These are phyloP conservation scores for Creontiades dilutus DNA, from an alignment of 2,888 invertebrate genomes.

Conservation along the genomic window DNA sequence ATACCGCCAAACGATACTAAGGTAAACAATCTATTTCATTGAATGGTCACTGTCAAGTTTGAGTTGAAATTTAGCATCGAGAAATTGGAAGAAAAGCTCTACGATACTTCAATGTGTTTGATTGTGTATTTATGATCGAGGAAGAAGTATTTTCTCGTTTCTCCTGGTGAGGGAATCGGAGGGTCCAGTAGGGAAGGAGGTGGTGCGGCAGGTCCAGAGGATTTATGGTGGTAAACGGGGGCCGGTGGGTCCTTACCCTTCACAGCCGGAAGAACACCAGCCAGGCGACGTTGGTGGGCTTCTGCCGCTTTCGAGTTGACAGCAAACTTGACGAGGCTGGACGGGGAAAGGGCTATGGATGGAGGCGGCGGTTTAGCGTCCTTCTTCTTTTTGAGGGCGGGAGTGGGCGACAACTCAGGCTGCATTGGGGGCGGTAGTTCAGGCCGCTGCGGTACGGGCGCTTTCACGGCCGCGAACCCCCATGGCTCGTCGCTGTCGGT, in stretches of 20 bases:
- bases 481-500: slow-evolving; percentile 78
- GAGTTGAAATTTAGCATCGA: not conserved
- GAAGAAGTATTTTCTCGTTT: not conserved
- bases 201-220: slow-evolving; percentile 63
- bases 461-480: slow-evolving; percentile 82
- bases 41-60: too few species aligned
- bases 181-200: not conserved
- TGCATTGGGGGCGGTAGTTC: slow-evolving; percentile 48
- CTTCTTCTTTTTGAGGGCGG: slow-evolving; percentile 69
- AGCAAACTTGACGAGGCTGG: slow-evolving; percentile 83
- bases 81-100: too few species aligned
- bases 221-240: slow-evolving; percentile 48
- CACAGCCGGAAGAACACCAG: slow-evolving; percentile 65
- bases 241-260: slow-evolving; percentile 73
- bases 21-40: not conserved
- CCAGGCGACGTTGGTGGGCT: slow-evolving; percentile 66
- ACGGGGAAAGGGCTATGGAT: slow-evolving; percentile 78
- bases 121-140: slow-evolving; percentile 34
- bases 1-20: too few species aligned
- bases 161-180: slow-evolving; percentile 33
- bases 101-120: not conserved
- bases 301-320: slow-evolving; percentile 81
- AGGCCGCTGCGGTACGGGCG: slow-evolving; percentile 75
- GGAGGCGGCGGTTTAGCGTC: slow-evolving; percentile 52
- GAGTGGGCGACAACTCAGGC: slow-evolving; percentile 24